Percentiles rank a stretch among this genome's conserved stretches.
Conservation (phyloP, 1,140 invertebrate genomes). For the Tachypleus tridentatus region DNA sequence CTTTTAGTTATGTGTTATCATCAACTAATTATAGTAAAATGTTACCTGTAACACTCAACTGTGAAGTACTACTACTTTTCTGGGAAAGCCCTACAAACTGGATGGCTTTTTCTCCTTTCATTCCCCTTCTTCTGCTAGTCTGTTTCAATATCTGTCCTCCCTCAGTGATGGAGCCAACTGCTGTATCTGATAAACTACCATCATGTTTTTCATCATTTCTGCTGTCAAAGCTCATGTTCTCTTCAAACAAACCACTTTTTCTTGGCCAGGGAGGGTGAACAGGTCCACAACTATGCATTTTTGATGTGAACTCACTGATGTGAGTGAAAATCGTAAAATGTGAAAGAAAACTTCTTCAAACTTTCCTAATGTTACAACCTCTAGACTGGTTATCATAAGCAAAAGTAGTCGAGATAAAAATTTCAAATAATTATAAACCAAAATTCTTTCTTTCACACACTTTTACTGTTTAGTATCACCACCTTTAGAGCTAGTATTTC, state of each 20-base stretch:
- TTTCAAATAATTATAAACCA: too few species aligned
- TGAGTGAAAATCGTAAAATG: too few species aligned
- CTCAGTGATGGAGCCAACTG: slow-evolving; percentile 44
- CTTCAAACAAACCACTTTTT: not conserved
- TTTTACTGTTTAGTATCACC: too few species aligned
- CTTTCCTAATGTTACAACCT: too few species aligned
- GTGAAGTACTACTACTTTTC: slow-evolving; percentile 90
- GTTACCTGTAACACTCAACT: slow-evolving; percentile 87
- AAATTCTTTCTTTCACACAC: too few species aligned
- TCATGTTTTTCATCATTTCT: slow-evolving; percentile 40
- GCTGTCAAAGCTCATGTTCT: slow-evolving; percentile 6
- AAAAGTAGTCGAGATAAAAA: too few species aligned
- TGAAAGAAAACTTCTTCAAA: too few species aligned
- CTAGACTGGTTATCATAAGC: too few species aligned
- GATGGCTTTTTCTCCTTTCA: slow-evolving; percentile 35
- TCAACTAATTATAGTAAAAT: too few species aligned
- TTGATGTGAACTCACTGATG: slow-evolving; percentile 36
- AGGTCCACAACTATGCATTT: slow-evolving; percentile 32
- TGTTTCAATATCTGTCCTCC: too few species aligned
- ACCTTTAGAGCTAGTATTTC: too few species aligned
- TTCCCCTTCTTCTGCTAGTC: slow-evolving; percentile 24
- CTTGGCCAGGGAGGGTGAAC: slow-evolving; percentile 21
- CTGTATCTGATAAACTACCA: slow-evolving; percentile 89
- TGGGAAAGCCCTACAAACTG: slow-evolving; percentile 62
- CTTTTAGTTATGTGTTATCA: too few species aligned